phyloP scores from a whole-genome alignment of 2,113 vertebrate species.

The Pimephales promelas region DNA sequence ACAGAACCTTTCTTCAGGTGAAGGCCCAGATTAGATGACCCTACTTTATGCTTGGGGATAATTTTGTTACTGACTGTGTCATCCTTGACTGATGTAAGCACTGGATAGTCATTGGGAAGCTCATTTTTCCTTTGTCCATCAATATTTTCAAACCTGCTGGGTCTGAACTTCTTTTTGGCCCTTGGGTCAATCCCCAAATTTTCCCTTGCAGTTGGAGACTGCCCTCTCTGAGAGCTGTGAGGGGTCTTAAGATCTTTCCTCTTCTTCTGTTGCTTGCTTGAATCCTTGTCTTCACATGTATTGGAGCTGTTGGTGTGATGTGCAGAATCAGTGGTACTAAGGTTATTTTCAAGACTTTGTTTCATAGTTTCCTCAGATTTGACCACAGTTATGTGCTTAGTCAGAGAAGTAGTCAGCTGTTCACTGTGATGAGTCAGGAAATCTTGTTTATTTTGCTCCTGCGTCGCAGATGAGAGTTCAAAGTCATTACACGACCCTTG shows the following conservation, averaged over 20 bases:
- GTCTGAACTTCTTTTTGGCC: slow-evolving; percentile 80
- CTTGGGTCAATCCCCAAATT: slow-evolving; percentile 78
- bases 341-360: slow-evolving; percentile 58
- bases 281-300: slow-evolving; percentile 70
- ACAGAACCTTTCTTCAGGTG: slow-evolving; percentile 76
- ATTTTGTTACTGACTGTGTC: slow-evolving; percentile 81
- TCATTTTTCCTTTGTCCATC: slow-evolving; percentile 71
- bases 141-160: slow-evolving; percentile 66
- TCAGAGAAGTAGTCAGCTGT: slow-evolving; percentile 58
- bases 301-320: slow-evolving; percentile 58
- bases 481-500: slow-evolving; percentile 26
- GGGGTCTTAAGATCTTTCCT: slow-evolving; percentile 79
- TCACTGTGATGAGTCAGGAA: slow-evolving; percentile 53
- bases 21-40: slow-evolving; percentile 61
- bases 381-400: slow-evolving; percentile 64
- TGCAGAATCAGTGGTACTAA: slow-evolving; percentile 64
- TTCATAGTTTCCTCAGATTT: slow-evolving; percentile 66
- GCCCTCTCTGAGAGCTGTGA: slow-evolving; percentile 69
- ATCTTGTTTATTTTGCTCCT: slow-evolving; percentile 63
- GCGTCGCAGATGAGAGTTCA: slow-evolving; percentile 50
- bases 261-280: slow-evolving; percentile 75
- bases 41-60: slow-evolving; percentile 72
- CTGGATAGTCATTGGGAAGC: slow-evolving; percentile 73
- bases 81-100: slow-evolving; percentile 81
- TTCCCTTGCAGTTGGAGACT: slow-evolving; percentile 78